Percentiles rank a stretch among this genome's conserved stretches.
These are phyloP conservation scores for Alethe castanea DNA, from an alignment of 2,113 vertebrate species.

Conservation along the genomic window DNA sequence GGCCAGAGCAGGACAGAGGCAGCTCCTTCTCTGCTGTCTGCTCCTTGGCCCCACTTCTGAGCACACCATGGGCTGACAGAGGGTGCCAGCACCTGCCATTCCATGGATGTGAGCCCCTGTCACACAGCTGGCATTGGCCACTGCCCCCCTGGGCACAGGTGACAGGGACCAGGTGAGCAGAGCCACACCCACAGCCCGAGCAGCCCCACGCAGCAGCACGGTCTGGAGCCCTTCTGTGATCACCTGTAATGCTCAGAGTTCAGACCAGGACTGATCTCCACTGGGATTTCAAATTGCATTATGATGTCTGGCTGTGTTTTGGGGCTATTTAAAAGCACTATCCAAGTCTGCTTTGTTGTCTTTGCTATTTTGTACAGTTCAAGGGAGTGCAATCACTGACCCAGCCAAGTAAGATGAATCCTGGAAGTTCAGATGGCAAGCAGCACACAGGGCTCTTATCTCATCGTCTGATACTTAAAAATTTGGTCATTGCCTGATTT, in stretches of 20 bases:
- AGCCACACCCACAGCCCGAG: neutral
- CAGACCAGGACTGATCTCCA: neutral
- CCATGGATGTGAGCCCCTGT: neutral
- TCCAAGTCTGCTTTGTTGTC: neutral
- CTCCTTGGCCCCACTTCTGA: conserved; percentile 21
- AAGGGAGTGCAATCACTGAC: neutral
- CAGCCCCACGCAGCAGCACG: accelerated
- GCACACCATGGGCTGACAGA: neutral
- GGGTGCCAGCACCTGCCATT: neutral
- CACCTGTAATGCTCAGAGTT: neutral
- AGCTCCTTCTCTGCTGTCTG: neutral
- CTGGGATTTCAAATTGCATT: neutral
- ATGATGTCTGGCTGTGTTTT: neutral
- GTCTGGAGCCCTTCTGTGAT: neutral
- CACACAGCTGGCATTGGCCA: accelerated
- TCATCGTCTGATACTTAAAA: conserved; percentile 42
- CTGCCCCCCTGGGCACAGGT: neutral
- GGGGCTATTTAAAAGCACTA: neutral
- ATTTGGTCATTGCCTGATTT: neutral
- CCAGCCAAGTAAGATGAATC: neutral
- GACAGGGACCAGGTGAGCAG: neutral
- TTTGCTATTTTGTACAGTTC: neutral
- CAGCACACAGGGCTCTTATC: neutral
- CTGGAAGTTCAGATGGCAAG: conserved; percentile 14
- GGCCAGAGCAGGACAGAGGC: neutral